Evolutionary conservation across 92 coral and sea anemone genomes (phyloP), one percentile per base, ranked within the genome.

Genomic region (Phenganax stokvisi): DNA sequence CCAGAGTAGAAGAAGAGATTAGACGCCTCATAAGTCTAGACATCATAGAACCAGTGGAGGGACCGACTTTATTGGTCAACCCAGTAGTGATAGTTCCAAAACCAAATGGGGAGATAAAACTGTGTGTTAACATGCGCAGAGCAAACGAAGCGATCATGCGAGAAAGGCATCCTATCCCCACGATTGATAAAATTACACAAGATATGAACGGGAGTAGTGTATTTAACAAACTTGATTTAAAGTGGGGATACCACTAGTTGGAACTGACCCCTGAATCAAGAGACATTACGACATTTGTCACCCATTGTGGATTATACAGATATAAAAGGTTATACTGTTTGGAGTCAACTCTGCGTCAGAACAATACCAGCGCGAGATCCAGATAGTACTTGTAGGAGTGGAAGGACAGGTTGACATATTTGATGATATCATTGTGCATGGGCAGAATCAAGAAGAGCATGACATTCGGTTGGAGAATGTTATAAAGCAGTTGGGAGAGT

Each of bases 221-320:
- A 76, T 61, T 76, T 85, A n/a, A 74, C 63, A 55, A 73, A 73
- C n/a, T 85, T 85, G 86, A 72, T 75, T 54, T 87, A 54, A 87
- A 79, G 66, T 87, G 87, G 90, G 87, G 90, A 8, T 84, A 79
- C 83, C 90, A 87, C 52, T 85, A 87, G 74, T 79, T 87, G 54
- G 89, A 87, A 51, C 69, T 83, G 55, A 83, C 72, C 9, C 81
- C 77, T 12, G 87, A 87, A 65, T 87, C 87, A 25, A 77, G 81
- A 72, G 54, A 68, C 13, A 37, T 30, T 13, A 68, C 54, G 0
- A 68, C 73, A n/a, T 68, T 68, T 68, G 53, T 66, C 64, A 72
- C 88, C 54, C 85, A 85, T 29, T 54, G 77, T 1, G 83, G 85
- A 53, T 54, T 86, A 37, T 81, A 81, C 57, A 61, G 79, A 55